phyloP scores from a whole-genome alignment of 2,797 vertebrate species.

The Macrochelys suwanniensis region DNA sequence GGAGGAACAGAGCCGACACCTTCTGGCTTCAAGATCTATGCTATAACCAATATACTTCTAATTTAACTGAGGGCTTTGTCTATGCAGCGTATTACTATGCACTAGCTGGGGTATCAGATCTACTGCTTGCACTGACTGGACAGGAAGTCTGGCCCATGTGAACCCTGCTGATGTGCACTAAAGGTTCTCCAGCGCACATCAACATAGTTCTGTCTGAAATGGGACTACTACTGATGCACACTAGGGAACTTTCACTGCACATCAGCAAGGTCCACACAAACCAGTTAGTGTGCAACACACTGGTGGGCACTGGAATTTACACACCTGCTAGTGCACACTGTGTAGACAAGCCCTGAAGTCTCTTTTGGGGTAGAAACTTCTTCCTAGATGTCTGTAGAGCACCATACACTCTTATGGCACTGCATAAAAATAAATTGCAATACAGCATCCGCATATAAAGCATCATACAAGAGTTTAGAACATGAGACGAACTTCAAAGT shows the following conservation, averaged over 20 bases:
- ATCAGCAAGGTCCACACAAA: background rate
- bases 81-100: background rate
- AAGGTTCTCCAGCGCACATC: background rate
- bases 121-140: background rate
- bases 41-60: background rate
- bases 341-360: background rate
- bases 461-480: background rate
- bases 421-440: accelerated
- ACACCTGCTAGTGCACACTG: background rate
- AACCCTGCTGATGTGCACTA: background rate
- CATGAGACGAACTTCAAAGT: background rate
- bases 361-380: background rate
- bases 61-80: background rate
- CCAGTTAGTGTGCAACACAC: background rate
- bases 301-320: background rate
- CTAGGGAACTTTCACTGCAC: background rate
- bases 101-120: background rate
- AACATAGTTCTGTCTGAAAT: background rate
- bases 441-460: background rate
- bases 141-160: too few species aligned
- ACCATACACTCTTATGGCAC: accelerated
- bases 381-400: background rate
- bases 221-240: background rate
- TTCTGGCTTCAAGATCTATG: background rate
- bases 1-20: background rate